Evolutionary conservation across 2,113 vertebrate genomes (phyloP).

Genomic region (Tapirus terrestris): DNA sequence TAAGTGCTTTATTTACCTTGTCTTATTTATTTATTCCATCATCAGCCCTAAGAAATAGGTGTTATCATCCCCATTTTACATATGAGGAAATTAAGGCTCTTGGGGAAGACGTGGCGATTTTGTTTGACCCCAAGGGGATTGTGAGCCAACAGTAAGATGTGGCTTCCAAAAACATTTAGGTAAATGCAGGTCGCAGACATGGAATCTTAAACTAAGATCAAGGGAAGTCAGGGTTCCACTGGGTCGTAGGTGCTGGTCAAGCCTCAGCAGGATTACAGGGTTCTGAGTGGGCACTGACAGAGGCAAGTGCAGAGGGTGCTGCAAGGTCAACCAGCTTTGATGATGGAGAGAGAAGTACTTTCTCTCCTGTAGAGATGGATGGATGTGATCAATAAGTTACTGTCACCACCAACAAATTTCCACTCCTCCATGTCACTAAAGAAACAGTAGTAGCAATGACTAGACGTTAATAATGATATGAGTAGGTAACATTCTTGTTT

Average conservation of each 20-base stretch:
- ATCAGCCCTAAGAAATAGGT: neutral
- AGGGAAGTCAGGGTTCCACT: neutral
- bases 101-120: neutral
- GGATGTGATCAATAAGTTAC: neutral
- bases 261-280: too few species aligned
- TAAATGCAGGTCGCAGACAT: neutral
- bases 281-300: rapidly evolving
- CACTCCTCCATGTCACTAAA: neutral
- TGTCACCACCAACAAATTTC: neutral
- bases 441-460: neutral
- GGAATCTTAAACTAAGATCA: neutral
- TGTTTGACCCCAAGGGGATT: neutral
- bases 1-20: neutral
- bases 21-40: neutral
- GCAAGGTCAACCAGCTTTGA: neutral
- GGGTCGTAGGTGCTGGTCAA: too few species aligned
- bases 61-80: neutral
- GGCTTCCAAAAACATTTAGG: neutral
- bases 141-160: neutral
- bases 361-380: neutral
- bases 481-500: neutral
- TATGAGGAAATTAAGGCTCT: neutral
- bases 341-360: neutral
- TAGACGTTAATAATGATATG: neutral
- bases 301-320: neutral